Conservation (phyloP, 2,888 invertebrate species). For the Lacanobia wlatinum region DNA sequence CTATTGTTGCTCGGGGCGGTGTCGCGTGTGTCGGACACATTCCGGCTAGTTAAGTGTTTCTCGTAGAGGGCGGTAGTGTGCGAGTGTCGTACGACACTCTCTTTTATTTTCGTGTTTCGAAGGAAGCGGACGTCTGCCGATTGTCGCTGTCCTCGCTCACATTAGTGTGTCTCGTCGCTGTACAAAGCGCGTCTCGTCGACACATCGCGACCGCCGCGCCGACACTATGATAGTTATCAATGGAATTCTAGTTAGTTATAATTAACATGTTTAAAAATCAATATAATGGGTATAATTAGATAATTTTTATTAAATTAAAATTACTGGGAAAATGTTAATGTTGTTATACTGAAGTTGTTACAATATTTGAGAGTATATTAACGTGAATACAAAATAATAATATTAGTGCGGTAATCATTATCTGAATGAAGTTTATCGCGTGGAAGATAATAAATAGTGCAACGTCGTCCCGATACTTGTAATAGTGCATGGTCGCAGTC, state of each 20-base stretch:
- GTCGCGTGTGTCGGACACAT: conserved; percentile 56
- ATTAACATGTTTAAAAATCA: conserved; percentile 81
- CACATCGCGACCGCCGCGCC: conserved; percentile 58
- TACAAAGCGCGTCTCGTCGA: conserved; percentile 43
- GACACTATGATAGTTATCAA: conserved; percentile 76
- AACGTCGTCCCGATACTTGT: conserved; percentile 73
- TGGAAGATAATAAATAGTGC: conserved; percentile 85
- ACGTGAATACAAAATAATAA: conserved; percentile 84
- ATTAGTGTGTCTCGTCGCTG: conserved; percentile 32
- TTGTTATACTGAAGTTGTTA: conserved; percentile 91
- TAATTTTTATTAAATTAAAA: conserved; percentile 83
- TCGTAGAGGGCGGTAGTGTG: conserved; percentile 36
- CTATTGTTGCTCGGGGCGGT: conserved; percentile 61
- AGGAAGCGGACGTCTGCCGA: conserved; percentile 17
- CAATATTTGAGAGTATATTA: conserved; percentile 91
- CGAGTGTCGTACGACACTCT: conserved; percentile 13
- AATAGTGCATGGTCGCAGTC: conserved; percentile 51
- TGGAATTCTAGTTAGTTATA: conserved; percentile 85
- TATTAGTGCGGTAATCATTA: conserved; percentile 84
- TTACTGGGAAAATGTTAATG: conserved; percentile 89
- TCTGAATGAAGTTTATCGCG: conserved; percentile 79
- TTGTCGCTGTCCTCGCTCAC: conserved; percentile 6
- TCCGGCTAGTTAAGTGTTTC: conserved; percentile 45
- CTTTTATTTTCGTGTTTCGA: conserved; percentile 4
- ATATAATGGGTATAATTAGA: conserved; percentile 85